A percentile compares a stretch with the other conserved stretches of the same genome.
Evolutionary conservation across 1,140 invertebrate species (phyloP).

Genomic region (Apis cerana): DNA sequence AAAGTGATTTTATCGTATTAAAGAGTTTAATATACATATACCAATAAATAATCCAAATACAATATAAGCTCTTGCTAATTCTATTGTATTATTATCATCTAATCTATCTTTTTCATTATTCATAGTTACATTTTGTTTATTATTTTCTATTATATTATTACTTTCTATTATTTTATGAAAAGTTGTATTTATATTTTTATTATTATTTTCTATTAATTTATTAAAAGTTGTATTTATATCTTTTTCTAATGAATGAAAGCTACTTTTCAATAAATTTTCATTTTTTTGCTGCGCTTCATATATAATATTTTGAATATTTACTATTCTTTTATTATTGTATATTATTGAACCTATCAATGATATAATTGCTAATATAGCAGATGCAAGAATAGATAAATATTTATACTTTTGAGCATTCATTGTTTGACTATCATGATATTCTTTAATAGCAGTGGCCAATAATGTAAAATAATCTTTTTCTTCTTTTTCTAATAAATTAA

Average conservation of each 20-base stretch:
- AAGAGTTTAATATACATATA: neutral
- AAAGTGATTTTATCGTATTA: neutral
- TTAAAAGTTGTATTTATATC: constrained; percentile 52
- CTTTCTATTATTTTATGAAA: neutral
- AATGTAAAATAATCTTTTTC: constrained; percentile 76
- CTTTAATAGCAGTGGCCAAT: constrained; percentile 77
- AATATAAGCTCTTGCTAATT: neutral
- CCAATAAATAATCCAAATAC: neutral
- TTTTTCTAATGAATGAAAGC: constrained; percentile 61
- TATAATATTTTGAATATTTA: constrained; percentile 68
- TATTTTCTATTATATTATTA: constrained; percentile 1
- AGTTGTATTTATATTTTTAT: constrained; percentile 50
- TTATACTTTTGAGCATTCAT: constrained; percentile 77
- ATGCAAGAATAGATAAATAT: constrained; percentile 77
- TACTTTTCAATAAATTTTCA: constrained; percentile 58
- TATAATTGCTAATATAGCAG: constrained; percentile 70
- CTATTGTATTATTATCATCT: neutral
- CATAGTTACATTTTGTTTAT: neutral
- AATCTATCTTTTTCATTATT: neutral
- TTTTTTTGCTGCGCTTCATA: constrained; percentile 66
- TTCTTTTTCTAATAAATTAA: constrained; percentile 72
- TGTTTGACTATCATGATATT: constrained; percentile 78
- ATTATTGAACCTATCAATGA: constrained; percentile 75
- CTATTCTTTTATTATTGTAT: constrained; percentile 74
- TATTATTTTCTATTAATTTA: neutral